These are phyloP conservation scores for Ciconia nigra DNA, from an alignment of 2,797 vertebrate species.

Conservation along the genomic window DNA sequence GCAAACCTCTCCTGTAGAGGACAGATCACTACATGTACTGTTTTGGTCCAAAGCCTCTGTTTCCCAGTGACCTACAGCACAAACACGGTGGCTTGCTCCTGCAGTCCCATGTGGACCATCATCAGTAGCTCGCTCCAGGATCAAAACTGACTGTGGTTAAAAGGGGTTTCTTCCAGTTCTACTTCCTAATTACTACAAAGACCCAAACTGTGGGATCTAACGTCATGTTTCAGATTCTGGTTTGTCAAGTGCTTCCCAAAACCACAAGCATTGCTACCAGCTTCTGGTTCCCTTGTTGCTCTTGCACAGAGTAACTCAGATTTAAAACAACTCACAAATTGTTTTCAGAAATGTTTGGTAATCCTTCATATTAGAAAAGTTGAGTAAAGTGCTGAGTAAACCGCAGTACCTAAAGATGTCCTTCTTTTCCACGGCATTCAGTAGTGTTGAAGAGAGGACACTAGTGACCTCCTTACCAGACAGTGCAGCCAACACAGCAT, in stretches of 20 bases:
- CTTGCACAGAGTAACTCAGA: neutral
- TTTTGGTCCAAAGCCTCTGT: neutral
- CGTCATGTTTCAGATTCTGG: neutral
- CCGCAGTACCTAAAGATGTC: fast-evolving
- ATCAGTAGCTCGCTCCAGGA: neutral
- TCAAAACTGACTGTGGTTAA: neutral
- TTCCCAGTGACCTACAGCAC: neutral
- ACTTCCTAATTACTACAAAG: neutral
- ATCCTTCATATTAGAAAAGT: neutral
- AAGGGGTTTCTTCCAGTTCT: neutral
- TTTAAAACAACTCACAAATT: neutral
- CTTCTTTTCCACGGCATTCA: fast-evolving
- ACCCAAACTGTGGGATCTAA: neutral
- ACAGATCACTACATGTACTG: fast-evolving
- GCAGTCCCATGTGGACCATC: neutral
- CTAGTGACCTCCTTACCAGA: neutral
- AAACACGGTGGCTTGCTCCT: neutral
- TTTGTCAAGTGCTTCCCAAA: neutral
- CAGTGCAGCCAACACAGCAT: neutral
- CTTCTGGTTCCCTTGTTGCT: neutral
- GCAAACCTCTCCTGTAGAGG: neutral
- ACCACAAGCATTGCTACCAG: neutral
- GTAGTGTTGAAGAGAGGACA: neutral
- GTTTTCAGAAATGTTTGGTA: neutral
- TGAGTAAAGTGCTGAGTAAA: neutral